phyloP scores from a whole-genome alignment of 2,888 invertebrate genomes.

The Sinodicranocentrus sp. region DNA sequence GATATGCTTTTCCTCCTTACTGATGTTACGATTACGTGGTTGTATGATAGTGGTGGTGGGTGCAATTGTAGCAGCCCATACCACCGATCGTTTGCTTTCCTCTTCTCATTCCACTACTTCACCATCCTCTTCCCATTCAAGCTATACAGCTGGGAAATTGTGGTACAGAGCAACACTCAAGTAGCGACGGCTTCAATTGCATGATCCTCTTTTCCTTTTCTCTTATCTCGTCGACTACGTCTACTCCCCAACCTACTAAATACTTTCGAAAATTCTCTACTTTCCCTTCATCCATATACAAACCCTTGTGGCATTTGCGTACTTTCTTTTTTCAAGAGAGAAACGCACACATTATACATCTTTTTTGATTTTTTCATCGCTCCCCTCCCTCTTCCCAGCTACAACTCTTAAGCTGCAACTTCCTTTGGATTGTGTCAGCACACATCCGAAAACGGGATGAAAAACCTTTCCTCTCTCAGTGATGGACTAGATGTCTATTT shows the following conservation, averaged over 20 bases:
- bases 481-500: conserved; percentile 5
- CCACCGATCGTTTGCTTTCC: not conserved
- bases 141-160: conserved; percentile 10
- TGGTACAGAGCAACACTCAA: conserved; percentile 1
- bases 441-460: too few relatives aligned
- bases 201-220: not conserved
- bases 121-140: not conserved
- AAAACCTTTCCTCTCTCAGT: not conserved
- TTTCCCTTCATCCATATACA: not conserved
- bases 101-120: not conserved
- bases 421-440: too few relatives aligned
- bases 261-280: not conserved
- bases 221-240: not conserved
- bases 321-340: too few relatives aligned
- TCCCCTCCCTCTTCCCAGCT: too few relatives aligned
- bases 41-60: conserved; percentile 15
- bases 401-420: too few relatives aligned
- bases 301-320: too few relatives aligned
- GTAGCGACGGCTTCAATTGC: not conserved
- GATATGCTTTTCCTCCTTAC: not conserved
- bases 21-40: conserved; percentile 12
- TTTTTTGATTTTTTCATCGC: too few relatives aligned
- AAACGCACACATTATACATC: too few relatives aligned
- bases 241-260: not conserved
- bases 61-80: not conserved